Percentiles rank a stretch among this genome's conserved stretches.
Conservation (phyloP, 2,888 invertebrate species). For the Acholoe squamosa region DNA sequence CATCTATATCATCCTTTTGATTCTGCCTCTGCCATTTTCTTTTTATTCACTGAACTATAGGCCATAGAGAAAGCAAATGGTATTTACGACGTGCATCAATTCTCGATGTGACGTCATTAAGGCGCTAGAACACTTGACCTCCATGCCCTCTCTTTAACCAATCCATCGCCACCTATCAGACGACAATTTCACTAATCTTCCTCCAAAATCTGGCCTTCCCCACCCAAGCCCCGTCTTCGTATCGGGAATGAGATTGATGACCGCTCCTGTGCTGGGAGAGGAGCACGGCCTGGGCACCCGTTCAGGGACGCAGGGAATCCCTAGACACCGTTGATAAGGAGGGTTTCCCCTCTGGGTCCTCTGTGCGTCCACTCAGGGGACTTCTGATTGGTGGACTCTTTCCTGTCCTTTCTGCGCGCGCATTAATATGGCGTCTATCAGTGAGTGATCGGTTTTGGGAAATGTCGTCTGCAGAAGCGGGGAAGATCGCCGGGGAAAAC, state of each 20-base stretch:
- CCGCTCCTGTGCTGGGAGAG: conserved; percentile 16
- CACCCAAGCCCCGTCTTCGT: not conserved
- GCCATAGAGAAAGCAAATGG: not conserved
- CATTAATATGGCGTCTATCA: conserved; percentile 57
- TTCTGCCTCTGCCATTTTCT: too few species aligned
- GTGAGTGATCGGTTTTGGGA: conserved; percentile 24
- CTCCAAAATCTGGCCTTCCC: conserved; percentile 44
- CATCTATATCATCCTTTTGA: too few species aligned
- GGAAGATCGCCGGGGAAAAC: not conserved
- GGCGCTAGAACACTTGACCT: conserved; percentile 24
- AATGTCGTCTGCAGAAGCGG: not conserved
- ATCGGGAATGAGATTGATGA: conserved; percentile 16
- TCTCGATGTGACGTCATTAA: not conserved
- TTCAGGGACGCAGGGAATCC: not conserved
- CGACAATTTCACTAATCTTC: conserved; percentile 6
- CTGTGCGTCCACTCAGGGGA: not conserved
- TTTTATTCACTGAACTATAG: not conserved
- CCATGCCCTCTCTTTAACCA: conserved; percentile 38
- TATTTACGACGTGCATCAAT: not conserved
- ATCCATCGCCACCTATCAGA: conserved; percentile 46
- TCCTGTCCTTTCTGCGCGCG: conserved; percentile 59
- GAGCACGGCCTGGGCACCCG: not conserved
- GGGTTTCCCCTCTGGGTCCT: not conserved
- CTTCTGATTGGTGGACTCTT: conserved; percentile 44
- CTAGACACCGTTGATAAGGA: conserved; percentile 3